A percentile compares a stretch with the other conserved stretches of the same genome.
Conservation (phyloP, 92 coral and sea anemone species). For the Porites divaricata region DNA sequence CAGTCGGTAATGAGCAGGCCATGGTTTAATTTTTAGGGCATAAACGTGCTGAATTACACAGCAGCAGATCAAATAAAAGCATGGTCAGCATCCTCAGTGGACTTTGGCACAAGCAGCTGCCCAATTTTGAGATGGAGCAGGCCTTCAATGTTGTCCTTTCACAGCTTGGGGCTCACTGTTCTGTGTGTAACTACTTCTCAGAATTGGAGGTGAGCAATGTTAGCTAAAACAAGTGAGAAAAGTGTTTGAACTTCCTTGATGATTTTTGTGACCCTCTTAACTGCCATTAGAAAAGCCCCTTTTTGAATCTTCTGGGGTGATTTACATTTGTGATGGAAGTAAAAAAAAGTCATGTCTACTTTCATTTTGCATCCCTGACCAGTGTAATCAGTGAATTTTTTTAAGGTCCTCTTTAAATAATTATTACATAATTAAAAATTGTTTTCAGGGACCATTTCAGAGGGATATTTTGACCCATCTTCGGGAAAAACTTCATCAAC, state of each 20-base stretch:
- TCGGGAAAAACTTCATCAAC: slow-evolving; percentile 23
- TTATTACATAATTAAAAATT: background rate
- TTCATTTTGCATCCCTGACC: background rate
- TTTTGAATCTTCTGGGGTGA: no score
- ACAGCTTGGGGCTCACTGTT: slow-evolving; percentile 68
- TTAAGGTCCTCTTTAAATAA: background rate
- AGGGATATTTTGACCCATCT: slow-evolving; percentile 1
- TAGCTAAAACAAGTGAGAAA: no score
- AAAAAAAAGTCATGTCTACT: no score
- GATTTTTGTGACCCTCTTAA: no score
- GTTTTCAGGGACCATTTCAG: slow-evolving; percentile 7
- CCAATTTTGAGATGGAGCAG: slow-evolving; percentile 65
- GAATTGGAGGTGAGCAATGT: slow-evolving; percentile 56
- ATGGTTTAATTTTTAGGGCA: slow-evolving; percentile 19
- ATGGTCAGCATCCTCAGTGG: slow-evolving; percentile 52
- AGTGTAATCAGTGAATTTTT: background rate
- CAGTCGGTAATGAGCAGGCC: background rate
- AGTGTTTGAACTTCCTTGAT: no score
- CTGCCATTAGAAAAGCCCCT: no score
- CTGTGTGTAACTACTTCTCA: slow-evolving; percentile 72
- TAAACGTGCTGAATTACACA: slow-evolving; percentile 9
- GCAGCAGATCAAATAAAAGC: slow-evolving; percentile 11
- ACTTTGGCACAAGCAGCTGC: slow-evolving; percentile 72
- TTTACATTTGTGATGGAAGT: no score
- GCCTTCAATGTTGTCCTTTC: slow-evolving; percentile 69